Evolutionary conservation across 1,140 invertebrate genomes (phyloP).

Genomic region (Drosophila navojoa): DNA sequence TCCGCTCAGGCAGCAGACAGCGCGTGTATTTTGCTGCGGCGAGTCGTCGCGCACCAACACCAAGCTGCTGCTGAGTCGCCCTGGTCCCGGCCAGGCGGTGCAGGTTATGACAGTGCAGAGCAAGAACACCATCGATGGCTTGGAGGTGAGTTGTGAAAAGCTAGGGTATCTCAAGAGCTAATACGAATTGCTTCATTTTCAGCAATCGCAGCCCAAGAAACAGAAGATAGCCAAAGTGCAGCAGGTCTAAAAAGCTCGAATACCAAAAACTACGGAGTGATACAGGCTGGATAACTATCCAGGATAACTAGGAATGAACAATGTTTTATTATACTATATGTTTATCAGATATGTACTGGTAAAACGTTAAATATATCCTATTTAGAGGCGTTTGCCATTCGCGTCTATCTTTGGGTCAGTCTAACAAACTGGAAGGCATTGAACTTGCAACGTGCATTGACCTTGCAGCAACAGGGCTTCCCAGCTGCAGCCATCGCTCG

Average conservation of each 20-base stretch:
- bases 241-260: slow-evolving; percentile 43
- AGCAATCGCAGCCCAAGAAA: slow-evolving; percentile 61
- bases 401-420: slow-evolving; percentile 48
- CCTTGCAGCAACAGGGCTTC: slow-evolving; percentile 73
- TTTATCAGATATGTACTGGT: slow-evolving; percentile 36
- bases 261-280: slow-evolving; percentile 16
- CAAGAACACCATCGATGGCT: slow-evolving; percentile 30
- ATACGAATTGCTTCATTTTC: background rate
- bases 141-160: slow-evolving; percentile 25
- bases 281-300: slow-evolving; percentile 31
- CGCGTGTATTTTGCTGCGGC: slow-evolving; percentile 77
- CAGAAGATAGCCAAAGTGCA: slow-evolving; percentile 65
- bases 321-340: slow-evolving; percentile 41
- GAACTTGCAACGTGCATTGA: slow-evolving; percentile 70
- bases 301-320: background rate
- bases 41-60: slow-evolving; percentile 52
- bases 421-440: slow-evolving; percentile 49
- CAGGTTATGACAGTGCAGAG: slow-evolving; percentile 69
- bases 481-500: slow-evolving; percentile 8
- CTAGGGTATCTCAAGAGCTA: background rate
- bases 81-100: slow-evolving; percentile 74
- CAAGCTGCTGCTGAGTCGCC: slow-evolving; percentile 58
- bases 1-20: slow-evolving; percentile 47
- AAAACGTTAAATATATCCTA: slow-evolving; percentile 1
- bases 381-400: background rate